Conservation (phyloP, 1,140 invertebrate species). For the Sinonovacula constricta region DNA sequence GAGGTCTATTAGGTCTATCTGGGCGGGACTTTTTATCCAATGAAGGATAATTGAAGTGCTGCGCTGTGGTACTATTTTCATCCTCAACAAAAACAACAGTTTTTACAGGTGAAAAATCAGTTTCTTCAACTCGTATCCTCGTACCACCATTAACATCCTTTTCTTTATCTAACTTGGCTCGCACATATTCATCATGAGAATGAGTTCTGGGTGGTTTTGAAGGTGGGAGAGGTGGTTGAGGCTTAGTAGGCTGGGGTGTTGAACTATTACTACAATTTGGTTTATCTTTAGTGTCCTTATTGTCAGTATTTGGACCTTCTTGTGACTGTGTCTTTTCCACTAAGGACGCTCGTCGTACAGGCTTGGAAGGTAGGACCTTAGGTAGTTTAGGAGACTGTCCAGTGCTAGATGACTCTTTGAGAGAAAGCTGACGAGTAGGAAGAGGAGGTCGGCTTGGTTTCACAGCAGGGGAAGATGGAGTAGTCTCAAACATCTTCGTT, state of each 20-base stretch:
- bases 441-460: constrained; percentile 32
- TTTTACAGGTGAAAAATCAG: constrained; percentile 9
- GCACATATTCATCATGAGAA: constrained; percentile 62
- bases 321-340: constrained; percentile 22
- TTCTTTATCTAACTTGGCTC: constrained; percentile 39
- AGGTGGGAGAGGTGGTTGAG: constrained; percentile 48
- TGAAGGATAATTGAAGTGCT: constrained; percentile 20
- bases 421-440: constrained; percentile 53
- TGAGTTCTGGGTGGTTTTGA: constrained; percentile 58
- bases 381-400: neutral
- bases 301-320: neutral
- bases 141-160: constrained; percentile 12
- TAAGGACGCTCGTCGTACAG: constrained; percentile 19
- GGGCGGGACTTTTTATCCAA: constrained; percentile 41
- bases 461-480: neutral
- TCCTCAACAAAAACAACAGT: neutral
- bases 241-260: no score
- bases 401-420: constrained; percentile 23
- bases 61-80: constrained; percentile 7
- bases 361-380: constrained; percentile 6
- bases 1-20: constrained; percentile 57
- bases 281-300: neutral
- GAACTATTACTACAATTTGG: neutral
- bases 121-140: constrained; percentile 40
- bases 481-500: constrained; percentile 60